Conservation (phyloP, 1,140 invertebrate species). For the Dinoponera quadriceps region DNA sequence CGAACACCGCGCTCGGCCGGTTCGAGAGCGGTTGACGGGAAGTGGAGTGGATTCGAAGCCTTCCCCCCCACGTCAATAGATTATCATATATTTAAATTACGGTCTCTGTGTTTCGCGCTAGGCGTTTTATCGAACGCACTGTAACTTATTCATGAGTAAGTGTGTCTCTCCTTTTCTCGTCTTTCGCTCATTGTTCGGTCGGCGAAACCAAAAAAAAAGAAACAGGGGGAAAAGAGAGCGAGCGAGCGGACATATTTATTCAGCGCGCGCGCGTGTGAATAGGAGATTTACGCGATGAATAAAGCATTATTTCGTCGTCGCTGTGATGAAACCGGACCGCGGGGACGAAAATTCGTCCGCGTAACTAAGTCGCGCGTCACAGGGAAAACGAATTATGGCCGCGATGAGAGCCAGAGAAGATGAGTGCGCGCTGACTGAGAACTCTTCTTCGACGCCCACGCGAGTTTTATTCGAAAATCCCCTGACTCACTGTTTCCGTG, state of each 20-base stretch:
- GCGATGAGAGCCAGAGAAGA: background rate
- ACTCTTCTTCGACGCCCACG: background rate
- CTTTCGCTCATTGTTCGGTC: background rate
- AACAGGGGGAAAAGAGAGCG: background rate
- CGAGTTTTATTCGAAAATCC: constrained; percentile 20
- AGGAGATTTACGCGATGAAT: constrained; percentile 24
- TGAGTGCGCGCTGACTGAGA: too few relatives aligned
- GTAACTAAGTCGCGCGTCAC: background rate
- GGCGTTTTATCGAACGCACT: background rate
- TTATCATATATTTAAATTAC: constrained; percentile 1
- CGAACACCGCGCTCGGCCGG: too few relatives aligned
- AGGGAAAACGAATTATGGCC: background rate
- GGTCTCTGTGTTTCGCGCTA: background rate
- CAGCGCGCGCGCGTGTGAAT: background rate
- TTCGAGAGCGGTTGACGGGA: too few relatives aligned
- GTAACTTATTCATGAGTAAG: constrained; percentile 24
- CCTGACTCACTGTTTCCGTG: background rate
- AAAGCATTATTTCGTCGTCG: constrained; percentile 14
- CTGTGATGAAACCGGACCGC: constrained; percentile 1
- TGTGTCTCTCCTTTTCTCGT: background rate
- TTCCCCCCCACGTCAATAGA: background rate
- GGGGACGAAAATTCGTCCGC: background rate
- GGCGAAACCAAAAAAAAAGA: background rate
- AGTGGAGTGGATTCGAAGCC: too few relatives aligned
- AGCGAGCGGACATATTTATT: constrained; percentile 17